Evolutionary conservation across 2,113 vertebrate genomes (phyloP).

Genomic region (Meleagris gallopavo): DNA sequence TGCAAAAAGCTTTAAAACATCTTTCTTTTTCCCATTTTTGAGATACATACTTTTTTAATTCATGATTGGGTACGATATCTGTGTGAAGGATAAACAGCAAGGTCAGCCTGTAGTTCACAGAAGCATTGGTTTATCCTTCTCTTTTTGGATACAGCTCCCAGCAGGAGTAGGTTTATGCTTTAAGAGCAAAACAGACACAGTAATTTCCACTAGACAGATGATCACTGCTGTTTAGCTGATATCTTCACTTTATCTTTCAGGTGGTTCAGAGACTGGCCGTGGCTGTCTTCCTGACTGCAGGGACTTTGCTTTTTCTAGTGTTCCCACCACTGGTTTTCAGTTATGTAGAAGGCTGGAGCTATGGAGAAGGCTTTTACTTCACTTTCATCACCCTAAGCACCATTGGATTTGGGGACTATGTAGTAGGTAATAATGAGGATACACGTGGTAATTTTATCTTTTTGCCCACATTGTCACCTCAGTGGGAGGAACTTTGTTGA

Average conservation of each 20-base stretch:
- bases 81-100: not conserved
- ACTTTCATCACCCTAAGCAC: conserved; percentile 89
- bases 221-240: not conserved
- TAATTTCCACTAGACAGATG: not conserved
- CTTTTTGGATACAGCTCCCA: not conserved
- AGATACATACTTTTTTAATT: not conserved
- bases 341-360: conserved; percentile 87
- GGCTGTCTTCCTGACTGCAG: conserved; percentile 82
- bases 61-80: not conserved
- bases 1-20: not conserved
- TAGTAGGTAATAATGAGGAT: conserved; percentile 78
- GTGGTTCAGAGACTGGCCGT: conserved; percentile 81
- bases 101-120: not conserved
- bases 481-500: not conserved
- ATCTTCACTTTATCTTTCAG: conserved; percentile 54
- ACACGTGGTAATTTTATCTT: not conserved
- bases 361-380: conserved; percentile 86
- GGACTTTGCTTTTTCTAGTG: conserved; percentile 86
- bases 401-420: conserved; percentile 87
- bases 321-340: conserved; percentile 91
- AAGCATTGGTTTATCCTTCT: not conserved
- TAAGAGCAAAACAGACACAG: not conserved
- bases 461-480: not conserved
- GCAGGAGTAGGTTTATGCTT: not conserved
- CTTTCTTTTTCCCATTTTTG: not conserved